Evolutionary conservation across 2,113 vertebrate genomes (phyloP), one percentile per base, ranked within the genome.

Genomic region (Epinephelus fuscoguttatus): DNA sequence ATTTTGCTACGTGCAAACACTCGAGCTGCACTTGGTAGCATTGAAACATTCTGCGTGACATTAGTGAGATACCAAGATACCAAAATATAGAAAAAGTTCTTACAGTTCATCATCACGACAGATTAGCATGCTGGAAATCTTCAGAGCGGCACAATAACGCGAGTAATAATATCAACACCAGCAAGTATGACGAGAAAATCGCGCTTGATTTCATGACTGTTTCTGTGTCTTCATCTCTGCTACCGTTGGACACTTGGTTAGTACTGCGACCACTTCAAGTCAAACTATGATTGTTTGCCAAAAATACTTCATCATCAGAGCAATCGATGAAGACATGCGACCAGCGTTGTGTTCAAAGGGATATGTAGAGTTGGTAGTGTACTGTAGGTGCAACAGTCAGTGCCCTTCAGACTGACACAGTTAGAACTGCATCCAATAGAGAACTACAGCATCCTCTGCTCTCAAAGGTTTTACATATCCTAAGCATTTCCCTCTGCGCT

Each of bases 111-210:
- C 62, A 79, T 72, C 59, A 89, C 72, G 47, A 85, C 60, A 85
- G 52, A 81, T 81, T 60, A 82, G 81, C 84, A 90, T 91, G 87
- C 85, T 80, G 37, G 70, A 69, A 70, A 60, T 42, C n/a, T 73
- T 70, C 70, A 75, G 55, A 77, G 70, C 21, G n/a, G 57, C 81
- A 91, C 73, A 15, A 76, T 50, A 67, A 87, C 30, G 79, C 75
- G 0, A 81, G 72, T 15, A 71, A 85, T 88, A 30, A 30, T 30
- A 30, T 30, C 30, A 30, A 30, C 30, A 30, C 30, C 90, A 91
- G 84, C 84, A 19, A 77, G 70, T 64, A 45, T 61, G 72, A 78
- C 17, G 18, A 76, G 59, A 76, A 85, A 78, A 78, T 33, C 27
- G 0, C 18, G 14, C 70, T 56, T 25, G 30, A 2, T 50, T 17